These are phyloP conservation scores for Erpetoichthys calabaricus DNA, from an alignment of 2,797 vertebrate genomes.

Conservation along the genomic window DNA sequence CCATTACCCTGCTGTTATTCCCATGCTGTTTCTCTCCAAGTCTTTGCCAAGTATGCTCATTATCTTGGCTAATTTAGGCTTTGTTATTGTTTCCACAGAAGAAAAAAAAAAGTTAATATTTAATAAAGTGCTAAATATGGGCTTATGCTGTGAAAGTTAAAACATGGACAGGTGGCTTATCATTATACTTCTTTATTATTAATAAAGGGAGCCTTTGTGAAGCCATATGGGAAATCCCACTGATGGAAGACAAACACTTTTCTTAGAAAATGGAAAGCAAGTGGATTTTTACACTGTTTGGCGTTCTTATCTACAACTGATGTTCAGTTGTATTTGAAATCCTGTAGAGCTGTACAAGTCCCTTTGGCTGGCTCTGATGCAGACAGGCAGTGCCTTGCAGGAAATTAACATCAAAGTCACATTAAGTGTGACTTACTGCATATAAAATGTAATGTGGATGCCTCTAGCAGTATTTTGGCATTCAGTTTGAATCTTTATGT, in stretches of 20 bases:
- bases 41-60: neutral
- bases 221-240: neutral
- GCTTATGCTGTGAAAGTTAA: slow-evolving; percentile 3
- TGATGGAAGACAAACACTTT: neutral
- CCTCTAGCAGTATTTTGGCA: neutral
- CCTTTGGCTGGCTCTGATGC: neutral
- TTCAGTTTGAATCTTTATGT: neutral
- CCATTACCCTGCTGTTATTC: neutral
- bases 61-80: neutral
- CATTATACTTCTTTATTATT: slow-evolving; percentile 4
- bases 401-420: slow-evolving; percentile 1
- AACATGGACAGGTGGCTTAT: slow-evolving; percentile 1
- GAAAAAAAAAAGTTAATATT: neutral
- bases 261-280: neutral
- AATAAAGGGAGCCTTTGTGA: neutral
- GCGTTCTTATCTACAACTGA: neutral
- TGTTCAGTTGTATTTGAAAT: neutral
- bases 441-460: neutral
- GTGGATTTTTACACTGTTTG: neutral
- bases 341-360: neutral
- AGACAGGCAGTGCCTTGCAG: neutral
- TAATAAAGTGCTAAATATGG: slow-evolving; percentile 1
- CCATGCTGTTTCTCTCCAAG: neutral
- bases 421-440: neutral
- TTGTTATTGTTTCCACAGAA: neutral